Base-by-base conservation (phyloP, 2,113 vertebrate genomes). In the Pseudorasbora parva region DNA sequence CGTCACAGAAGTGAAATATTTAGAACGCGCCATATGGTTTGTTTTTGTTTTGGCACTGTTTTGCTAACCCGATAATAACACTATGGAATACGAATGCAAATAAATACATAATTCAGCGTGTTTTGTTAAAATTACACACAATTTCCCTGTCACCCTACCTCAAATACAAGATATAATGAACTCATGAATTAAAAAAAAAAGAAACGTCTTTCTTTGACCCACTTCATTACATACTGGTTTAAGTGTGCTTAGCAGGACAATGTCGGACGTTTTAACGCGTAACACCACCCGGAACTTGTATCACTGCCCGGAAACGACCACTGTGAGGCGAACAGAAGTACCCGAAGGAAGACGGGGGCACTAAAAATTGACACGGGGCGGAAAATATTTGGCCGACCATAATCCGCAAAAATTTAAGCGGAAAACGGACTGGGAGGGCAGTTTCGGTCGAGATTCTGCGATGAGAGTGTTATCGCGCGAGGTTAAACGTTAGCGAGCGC, bases 251-350 rank as follows among this genome's bases (percentile, higher is more conserved):
- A 51, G 25, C 33, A 37, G 17, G 47, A 60, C 7, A 21, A 33
- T 57, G 33, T 43, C 87, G 90, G 88, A 89, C 88, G 27, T 45
- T 78, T 88, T 82, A 54, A 86, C 83, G 75, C 78, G 88, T 82
- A 84, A 88, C 91, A 90, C 88, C 85, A 91, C 89, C 92, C 94
- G 94, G 94, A 95, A 94, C 41, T 88, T 91, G 90, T 89, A 91
- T 88, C 83, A 88, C 92, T 89, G 89, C 89, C 93, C 92, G 94
- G 94, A 94, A 94, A 92, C 92, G 81, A 92, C 92, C 92, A 92
- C 92, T 93, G 91, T 89, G 89, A 90, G 84, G 89, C 90, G 78
- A 88, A 90, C 91, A 90, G 83, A 79, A 91, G 89, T 89, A 85
- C 83, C 90, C 90, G 88, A 88, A 88, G 86, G 57, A 89, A 84